Evolutionary conservation across 2,797 vertebrate genomes (phyloP).

Genomic region (Eleutherodactylus coqui): DNA sequence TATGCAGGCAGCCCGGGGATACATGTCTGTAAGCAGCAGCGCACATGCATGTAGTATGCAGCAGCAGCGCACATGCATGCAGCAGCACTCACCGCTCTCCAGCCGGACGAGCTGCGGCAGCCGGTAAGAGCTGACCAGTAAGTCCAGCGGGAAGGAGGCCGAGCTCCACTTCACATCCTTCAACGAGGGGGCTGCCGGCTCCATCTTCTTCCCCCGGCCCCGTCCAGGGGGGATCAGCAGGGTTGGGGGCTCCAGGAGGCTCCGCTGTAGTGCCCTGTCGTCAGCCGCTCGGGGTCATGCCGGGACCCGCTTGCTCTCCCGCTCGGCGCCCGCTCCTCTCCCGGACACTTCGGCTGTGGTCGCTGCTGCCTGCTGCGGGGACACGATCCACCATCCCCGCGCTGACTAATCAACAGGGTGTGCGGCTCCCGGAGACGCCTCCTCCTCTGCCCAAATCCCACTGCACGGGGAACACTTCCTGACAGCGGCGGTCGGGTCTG

Average conservation of each 20-base stretch:
- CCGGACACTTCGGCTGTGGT: constrained; percentile 13
- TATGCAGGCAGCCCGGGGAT: not conserved
- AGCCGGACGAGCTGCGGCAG: constrained; percentile 91
- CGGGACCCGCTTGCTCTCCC: constrained; percentile 30
- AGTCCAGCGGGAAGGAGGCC: constrained; percentile 87
- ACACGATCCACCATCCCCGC: constrained; percentile 75
- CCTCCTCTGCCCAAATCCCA: constrained; percentile 62
- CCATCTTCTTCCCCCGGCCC: constrained; percentile 80
- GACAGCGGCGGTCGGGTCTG: constrained; percentile 10
- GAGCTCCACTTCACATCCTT: constrained; percentile 95
- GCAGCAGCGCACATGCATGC: too few relatives aligned
- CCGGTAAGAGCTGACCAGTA: constrained; percentile 89
- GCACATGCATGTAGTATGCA: not conserved
- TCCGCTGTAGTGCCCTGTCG: constrained; percentile 23
- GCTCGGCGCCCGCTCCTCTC: constrained; percentile 51
- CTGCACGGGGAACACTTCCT: constrained; percentile 50
- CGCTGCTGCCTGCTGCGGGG: constrained; percentile 59
- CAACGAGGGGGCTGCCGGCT: constrained; percentile 87
- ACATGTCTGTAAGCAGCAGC: too few relatives aligned
- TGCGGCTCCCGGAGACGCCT: constrained; percentile 69
- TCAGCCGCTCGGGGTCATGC: constrained; percentile 31
- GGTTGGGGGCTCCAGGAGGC: constrained; percentile 54
- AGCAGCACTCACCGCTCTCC: constrained; percentile 85
- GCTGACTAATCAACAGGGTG: constrained; percentile 78
- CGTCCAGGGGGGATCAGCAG: constrained; percentile 41